These are phyloP conservation scores for Philotrypesis tridentata DNA, from an alignment of 1,140 invertebrate species.

Conservation along the genomic window DNA sequence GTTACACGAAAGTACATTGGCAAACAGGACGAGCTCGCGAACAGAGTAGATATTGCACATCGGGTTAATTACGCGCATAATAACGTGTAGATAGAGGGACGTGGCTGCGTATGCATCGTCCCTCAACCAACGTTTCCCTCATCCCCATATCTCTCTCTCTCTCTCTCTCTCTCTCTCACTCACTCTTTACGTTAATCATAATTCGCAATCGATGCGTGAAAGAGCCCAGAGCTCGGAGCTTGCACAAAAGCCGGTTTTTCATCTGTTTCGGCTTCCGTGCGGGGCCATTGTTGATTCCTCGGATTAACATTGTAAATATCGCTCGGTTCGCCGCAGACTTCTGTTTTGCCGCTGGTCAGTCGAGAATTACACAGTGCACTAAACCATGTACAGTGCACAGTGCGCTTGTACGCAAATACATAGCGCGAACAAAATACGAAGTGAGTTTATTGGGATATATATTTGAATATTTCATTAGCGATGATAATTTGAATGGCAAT, in stretches of 20 bases:
- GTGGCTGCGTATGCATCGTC: neutral
- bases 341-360: neutral
- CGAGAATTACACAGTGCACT: neutral
- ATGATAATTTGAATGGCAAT: too few species aligned
- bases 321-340: neutral
- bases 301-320: conserved; percentile 45
- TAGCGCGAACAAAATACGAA: neutral
- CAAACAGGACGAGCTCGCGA: neutral
- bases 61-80: conserved; percentile 44
- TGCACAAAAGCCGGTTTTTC: conserved; percentile 18
- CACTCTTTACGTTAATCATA: conserved; percentile 19
- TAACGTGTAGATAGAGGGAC: neutral
- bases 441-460: too few species aligned
- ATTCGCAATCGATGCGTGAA: conserved; percentile 37
- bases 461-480: too few species aligned
- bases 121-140: neutral
- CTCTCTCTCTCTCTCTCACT: neutral
- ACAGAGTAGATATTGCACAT: neutral
- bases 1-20: neutral
- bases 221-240: neutral
- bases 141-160: too few species aligned
- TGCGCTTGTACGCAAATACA: neutral
- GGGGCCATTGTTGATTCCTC: conserved; percentile 5
- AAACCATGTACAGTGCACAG: neutral
- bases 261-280: neutral